Evolutionary conservation across 2,797 vertebrate species (phyloP).

Genomic region (Cheirogaleus major): DNA sequence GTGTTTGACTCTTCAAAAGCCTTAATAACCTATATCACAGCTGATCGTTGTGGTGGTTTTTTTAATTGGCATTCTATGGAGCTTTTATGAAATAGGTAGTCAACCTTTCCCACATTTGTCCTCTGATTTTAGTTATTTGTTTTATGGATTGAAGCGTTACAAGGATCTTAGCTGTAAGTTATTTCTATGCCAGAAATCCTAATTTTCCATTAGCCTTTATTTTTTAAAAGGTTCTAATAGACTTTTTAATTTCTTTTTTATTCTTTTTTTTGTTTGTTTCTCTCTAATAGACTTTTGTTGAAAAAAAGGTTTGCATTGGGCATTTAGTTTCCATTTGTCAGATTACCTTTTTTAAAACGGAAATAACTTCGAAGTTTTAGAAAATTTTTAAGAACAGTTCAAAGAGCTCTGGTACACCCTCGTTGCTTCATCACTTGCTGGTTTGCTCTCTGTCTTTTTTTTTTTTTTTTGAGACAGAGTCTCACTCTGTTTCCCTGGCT

Average conservation of each 20-base stretch:
- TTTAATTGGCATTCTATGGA: background rate
- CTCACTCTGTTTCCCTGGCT: too few relatives aligned
- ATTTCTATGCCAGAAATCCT: background rate
- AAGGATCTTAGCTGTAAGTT: background rate
- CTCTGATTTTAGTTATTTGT: background rate
- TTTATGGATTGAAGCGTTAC: background rate
- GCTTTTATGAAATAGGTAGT: background rate
- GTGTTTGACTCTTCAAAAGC: background rate
- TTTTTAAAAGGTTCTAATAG: background rate
- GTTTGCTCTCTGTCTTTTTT: too few relatives aligned
- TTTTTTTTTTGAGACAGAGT: background rate
- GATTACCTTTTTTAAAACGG: background rate
- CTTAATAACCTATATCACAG: background rate
- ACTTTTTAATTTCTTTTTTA: background rate
- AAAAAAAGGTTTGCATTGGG: background rate
- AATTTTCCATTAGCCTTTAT: background rate
- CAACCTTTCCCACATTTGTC: background rate
- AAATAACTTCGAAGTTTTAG: background rate
- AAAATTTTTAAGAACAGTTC: background rate
- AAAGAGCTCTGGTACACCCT: background rate
- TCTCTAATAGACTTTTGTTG: background rate
- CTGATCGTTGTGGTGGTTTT: background rate
- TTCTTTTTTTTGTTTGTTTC: background rate
- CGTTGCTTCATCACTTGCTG: background rate
- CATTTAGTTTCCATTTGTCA: background rate